Evolutionary conservation across 2,113 vertebrate species (phyloP).

Genomic region (Halichoeres trimaculatus): DNA sequence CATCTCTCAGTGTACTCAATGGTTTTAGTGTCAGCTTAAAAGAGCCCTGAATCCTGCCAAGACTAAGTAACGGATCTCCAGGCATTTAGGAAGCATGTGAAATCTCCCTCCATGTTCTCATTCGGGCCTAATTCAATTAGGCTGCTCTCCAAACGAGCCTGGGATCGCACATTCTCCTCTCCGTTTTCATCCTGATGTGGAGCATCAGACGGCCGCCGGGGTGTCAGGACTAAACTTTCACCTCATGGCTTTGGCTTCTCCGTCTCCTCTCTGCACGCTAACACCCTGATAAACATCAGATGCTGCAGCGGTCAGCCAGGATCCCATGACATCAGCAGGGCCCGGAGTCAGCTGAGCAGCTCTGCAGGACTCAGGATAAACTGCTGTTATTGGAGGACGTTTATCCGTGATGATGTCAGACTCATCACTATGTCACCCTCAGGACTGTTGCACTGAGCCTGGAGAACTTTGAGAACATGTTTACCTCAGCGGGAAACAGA

Average conservation of each 20-base stretch:
- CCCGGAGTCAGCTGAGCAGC: conserved; percentile 36
- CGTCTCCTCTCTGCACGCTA: conserved; percentile 50
- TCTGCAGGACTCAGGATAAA: conserved; percentile 29
- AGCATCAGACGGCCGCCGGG: conserved; percentile 35
- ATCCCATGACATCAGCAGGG: conserved; percentile 77
- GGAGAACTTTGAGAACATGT: not conserved
- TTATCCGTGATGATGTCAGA: conserved; percentile 55
- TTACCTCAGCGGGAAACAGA: not conserved
- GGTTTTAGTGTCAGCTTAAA: conserved; percentile 80
- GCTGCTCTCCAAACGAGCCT: conserved; percentile 69
- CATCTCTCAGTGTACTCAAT: conserved; percentile 63
- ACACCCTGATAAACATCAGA: conserved; percentile 73
- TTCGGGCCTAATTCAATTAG: conserved; percentile 84
- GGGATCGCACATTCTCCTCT: conserved; percentile 32
- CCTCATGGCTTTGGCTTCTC: conserved; percentile 38
- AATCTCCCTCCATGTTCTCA: conserved; percentile 75
- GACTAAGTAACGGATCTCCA: conserved; percentile 79
- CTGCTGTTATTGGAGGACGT: conserved; percentile 17
- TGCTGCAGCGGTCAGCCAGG: conserved; percentile 69
- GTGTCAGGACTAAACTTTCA: conserved; percentile 63
- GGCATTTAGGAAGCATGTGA: conserved; percentile 76
- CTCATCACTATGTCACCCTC: conserved; percentile 6
- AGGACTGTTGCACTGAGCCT: not conserved
- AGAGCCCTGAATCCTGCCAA: conserved; percentile 74
- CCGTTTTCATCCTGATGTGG: conserved; percentile 7